Conservation (phyloP, 1,140 invertebrate species). For the Diorhabda elongata region DNA sequence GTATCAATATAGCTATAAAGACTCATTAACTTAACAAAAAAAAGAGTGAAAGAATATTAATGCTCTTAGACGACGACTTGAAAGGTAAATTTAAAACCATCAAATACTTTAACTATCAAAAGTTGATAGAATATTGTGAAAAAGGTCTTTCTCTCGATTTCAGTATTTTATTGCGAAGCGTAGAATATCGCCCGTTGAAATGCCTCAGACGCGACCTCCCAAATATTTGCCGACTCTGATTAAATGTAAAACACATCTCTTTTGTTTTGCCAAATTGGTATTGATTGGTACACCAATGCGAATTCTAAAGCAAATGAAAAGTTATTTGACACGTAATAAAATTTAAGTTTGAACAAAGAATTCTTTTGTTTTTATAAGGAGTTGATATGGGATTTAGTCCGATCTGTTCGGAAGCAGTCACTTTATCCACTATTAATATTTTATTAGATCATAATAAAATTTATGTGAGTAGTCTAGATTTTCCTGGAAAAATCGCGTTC, state of each 20-base stretch:
- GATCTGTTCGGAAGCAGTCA: no score
- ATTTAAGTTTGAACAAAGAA: not conserved
- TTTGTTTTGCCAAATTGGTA: slow-evolving; percentile 6
- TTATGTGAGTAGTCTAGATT: no score
- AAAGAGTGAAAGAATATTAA: not conserved
- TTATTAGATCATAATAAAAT: no score
- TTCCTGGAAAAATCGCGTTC: no score
- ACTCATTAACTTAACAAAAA: not conserved
- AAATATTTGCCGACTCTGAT: slow-evolving; percentile 11
- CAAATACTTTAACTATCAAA: slow-evolving; percentile 1
- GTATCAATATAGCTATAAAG: not conserved
- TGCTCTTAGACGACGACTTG: not conserved
- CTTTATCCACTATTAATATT: no score
- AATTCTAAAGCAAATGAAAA: slow-evolving; percentile 10
- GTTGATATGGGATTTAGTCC: no score
- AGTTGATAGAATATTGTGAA: not conserved
- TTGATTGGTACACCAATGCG: slow-evolving; percentile 5
- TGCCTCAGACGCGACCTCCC: not conserved
- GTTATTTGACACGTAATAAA: slow-evolving; percentile 15
- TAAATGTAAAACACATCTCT: slow-evolving; percentile 11
- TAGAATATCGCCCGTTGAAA: slow-evolving; percentile 4
- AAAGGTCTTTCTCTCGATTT: slow-evolving; percentile 2
- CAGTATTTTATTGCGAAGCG: not conserved
- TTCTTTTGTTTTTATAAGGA: no score
- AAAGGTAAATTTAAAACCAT: not conserved